Evolutionary conservation across 53 echinoderm and acorn worm genomes (phyloP).

Genomic region (Antedon mediterranea): DNA sequence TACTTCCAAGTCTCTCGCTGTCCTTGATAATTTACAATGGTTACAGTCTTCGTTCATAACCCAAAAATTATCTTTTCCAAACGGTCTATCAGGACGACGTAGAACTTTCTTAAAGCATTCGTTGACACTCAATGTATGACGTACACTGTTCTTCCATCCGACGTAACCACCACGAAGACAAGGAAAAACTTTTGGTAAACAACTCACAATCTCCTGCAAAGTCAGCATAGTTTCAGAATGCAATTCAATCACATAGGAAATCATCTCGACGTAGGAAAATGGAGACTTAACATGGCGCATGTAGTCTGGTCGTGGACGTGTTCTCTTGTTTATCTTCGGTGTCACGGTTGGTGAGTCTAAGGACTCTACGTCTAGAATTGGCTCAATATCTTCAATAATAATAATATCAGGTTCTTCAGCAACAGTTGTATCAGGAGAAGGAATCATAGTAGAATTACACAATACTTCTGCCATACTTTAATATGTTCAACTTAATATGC

Average conservation of each 20-base stretch:
- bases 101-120: slow-evolving; percentile 26
- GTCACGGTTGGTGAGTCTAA: neutral
- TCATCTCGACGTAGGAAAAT: slow-evolving; percentile 29
- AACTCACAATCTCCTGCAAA: neutral
- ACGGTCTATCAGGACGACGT: slow-evolving; percentile 8
- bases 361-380: too few relatives aligned
- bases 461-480: too few relatives aligned
- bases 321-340: neutral
- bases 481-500: too few relatives aligned
- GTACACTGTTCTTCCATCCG: slow-evolving; percentile 45
- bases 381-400: too few relatives aligned
- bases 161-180: slow-evolving; percentile 11
- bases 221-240: neutral
- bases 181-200: neutral
- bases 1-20: neutral
- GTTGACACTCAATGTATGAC: slow-evolving; percentile 27
- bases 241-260: slow-evolving; percentile 17
- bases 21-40: neutral
- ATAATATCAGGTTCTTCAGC: too few relatives aligned
- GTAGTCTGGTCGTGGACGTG: slow-evolving; percentile 18
- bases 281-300: slow-evolving; percentile 15
- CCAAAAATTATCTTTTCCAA: slow-evolving; percentile 43
- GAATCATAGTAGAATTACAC: too few relatives aligned
- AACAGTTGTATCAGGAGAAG: too few relatives aligned
- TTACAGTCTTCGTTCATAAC: slow-evolving; percentile 15